These are phyloP conservation scores for Corythaeola cristata DNA, from an alignment of 2,113 vertebrate genomes.

Conservation along the genomic window DNA sequence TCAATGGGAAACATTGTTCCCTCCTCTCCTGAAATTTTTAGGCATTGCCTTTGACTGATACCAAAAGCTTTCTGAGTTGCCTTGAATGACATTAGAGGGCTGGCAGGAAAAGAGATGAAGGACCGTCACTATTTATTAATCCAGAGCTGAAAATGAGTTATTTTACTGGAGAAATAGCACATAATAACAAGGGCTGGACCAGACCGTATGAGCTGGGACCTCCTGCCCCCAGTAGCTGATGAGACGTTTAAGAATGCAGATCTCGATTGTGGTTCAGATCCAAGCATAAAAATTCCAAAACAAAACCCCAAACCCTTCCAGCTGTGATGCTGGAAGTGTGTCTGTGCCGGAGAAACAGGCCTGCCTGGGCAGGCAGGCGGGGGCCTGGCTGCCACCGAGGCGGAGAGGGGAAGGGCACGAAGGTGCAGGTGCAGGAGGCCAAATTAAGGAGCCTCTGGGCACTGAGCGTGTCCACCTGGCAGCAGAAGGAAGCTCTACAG, in stretches of 20 bases:
- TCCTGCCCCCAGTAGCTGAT: background rate
- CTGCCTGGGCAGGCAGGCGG: background rate
- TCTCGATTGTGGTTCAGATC: background rate
- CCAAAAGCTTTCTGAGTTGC: background rate
- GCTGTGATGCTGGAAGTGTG: background rate
- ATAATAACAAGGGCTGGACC: background rate
- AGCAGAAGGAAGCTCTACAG: background rate
- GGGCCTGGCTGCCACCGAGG: background rate
- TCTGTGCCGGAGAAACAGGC: background rate
- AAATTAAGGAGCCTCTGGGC: background rate
- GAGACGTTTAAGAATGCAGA: background rate
- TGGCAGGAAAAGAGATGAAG: background rate
- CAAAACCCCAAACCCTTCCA: background rate
- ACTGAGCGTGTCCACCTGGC: background rate
- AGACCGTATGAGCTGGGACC: background rate
- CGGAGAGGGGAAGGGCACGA: background rate
- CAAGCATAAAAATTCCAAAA: background rate
- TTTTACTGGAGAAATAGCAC: background rate
- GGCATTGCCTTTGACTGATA: background rate
- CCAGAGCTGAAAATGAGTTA: background rate
- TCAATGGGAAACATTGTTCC: rapidly evolving
- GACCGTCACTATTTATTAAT: background rate
- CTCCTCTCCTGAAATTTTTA: background rate
- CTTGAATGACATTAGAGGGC: background rate
- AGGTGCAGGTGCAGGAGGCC: background rate